These are phyloP conservation scores for Tetramorium alpestre DNA, from an alignment of 1,140 invertebrate genomes.

Conservation along the genomic window DNA sequence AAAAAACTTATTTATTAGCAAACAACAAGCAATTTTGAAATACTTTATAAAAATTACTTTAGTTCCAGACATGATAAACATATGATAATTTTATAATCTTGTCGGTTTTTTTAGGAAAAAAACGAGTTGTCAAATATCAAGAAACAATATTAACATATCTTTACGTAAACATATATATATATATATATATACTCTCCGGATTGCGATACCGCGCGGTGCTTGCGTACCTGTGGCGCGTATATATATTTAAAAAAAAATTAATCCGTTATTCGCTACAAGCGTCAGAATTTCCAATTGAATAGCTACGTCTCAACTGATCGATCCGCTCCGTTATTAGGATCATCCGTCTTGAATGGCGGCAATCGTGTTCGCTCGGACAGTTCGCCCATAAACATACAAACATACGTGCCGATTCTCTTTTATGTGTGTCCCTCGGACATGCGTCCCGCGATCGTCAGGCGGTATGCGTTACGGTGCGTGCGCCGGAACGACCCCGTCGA, in stretches of 20 bases:
- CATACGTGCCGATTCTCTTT: not conserved
- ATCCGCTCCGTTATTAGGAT: conserved; percentile 43
- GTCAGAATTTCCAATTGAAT: conserved; percentile 43
- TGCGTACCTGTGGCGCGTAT: not conserved
- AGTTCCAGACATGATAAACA: not conserved
- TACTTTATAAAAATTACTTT: not conserved
- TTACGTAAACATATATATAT: conserved; percentile 7
- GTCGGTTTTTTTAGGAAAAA: not conserved
- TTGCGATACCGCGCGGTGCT: not conserved
- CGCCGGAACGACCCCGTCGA: not conserved
- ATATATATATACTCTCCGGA: not conserved
- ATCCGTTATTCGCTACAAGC: conserved; percentile 34
- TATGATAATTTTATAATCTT: conserved; percentile 8
- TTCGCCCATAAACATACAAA: conserved; percentile 37
- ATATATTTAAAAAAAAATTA: not conserved
- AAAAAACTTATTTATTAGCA: not conserved
- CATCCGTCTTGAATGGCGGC: conserved; percentile 45
- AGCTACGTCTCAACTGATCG: conserved; percentile 10
- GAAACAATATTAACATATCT: conserved; percentile 23
- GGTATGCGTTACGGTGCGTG: conserved; percentile 18
- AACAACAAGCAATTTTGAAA: not conserved
- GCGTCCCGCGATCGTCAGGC: not conserved
- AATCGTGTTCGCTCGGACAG: conserved; percentile 38
- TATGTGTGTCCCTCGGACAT: not conserved
- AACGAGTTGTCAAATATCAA: not conserved